Percentiles rank a stretch among this genome's conserved stretches.
Conservation (phyloP, 2,888 invertebrate species). For the Lutraria lutraria region DNA sequence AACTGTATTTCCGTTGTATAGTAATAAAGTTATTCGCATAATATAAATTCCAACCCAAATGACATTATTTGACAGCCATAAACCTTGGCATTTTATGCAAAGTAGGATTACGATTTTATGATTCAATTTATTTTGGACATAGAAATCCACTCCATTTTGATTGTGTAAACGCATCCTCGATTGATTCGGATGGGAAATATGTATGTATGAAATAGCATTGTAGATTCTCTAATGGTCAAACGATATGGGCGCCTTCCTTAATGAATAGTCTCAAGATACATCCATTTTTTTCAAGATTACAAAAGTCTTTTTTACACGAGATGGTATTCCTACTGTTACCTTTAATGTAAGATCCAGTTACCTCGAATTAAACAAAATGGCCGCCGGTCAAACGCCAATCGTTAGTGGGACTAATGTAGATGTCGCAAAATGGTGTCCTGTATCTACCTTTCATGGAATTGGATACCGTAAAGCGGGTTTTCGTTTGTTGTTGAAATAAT, state of each 20-base stretch:
- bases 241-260: not conserved
- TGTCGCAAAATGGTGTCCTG: slow-evolving; percentile 37
- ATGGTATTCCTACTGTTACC: slow-evolving; percentile 20
- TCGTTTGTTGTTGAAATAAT: slow-evolving; percentile 25
- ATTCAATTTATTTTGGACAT: slow-evolving; percentile 12
- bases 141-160: not conserved
- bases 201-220: not conserved
- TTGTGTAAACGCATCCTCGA: not conserved
- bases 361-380: slow-evolving; percentile 13
- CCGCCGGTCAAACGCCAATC: slow-evolving; percentile 41
- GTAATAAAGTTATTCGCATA: not conserved
- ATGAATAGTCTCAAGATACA: slow-evolving; percentile 14
- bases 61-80: not conserved
- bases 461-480: slow-evolving; percentile 5
- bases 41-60: not conserved
- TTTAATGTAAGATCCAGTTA: slow-evolving; percentile 44
- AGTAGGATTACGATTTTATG: slow-evolving; percentile 2
- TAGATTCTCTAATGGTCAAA: not conserved
- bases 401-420: slow-evolving; percentile 16
- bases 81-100: not conserved
- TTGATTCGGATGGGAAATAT: not conserved
- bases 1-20: not conserved
- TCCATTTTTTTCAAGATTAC: not conserved
- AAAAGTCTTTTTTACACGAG: not conserved
- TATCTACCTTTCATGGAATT: slow-evolving; percentile 30